Base-by-base conservation (phyloP, 1,140 invertebrate genomes). In the Calycopis cecrops region DNA sequence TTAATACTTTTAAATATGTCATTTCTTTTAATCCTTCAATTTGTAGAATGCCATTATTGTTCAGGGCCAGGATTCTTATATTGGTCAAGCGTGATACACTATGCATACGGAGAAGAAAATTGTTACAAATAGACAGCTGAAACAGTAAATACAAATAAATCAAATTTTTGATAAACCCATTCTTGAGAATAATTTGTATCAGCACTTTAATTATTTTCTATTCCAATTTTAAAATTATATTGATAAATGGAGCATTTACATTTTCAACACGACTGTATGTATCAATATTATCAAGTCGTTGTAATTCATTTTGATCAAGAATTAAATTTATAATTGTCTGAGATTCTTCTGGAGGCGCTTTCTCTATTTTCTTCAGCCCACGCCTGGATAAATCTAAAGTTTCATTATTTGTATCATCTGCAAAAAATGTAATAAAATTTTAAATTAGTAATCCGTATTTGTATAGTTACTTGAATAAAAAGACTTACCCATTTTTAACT, bases 1-100 rank as follows among this genome's bases (percentile, higher is more conserved):
- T 82, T 18, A 97, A 87, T 69, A 93, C 93, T 71, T 92, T 92
- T 51, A 98, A 89, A 73, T 95, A 92, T 49, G 90, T 88, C 59
- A 97, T 90, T 33, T 97, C 94, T 80, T 95, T 95, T 7, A 97
- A 88, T 17, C 95, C 96, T 87, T 98, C 96, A 69, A 97, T 96
- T 21, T 92, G 93, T 7, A 96, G 89, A 59, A 98, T 96, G 49
- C 93, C 93, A 88, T 97, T 98, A 79, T 96, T 92, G 48, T 95
- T 93, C 21, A 98, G 89, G 85, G 96, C 95, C 60, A 98, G 83
- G 18, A 94, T 91, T 11, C 94, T 92, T 35, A 97, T 88, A 76
- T 93, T 92, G 62, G 92, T 92, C 44, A 97, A 87, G 53, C 93
- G 91, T 49, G 93, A 92, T 28, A 98, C 92, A 49, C 95, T 94